phyloP scores from a whole-genome alignment of 2,888 invertebrate species.

The Galerucella pusilla region DNA sequence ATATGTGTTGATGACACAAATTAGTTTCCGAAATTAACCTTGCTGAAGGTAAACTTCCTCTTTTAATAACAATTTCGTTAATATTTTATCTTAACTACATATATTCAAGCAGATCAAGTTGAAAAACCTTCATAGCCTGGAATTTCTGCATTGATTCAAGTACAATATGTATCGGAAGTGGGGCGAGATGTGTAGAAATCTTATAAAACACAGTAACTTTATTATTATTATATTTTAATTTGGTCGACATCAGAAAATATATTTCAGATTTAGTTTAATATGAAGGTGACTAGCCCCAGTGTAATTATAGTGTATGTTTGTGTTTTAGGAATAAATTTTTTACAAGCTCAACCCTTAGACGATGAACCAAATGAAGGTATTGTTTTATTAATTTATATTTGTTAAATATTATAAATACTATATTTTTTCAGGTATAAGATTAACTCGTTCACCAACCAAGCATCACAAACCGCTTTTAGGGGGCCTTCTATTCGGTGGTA shows the following conservation, averaged over 20 bases:
- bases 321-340: background rate
- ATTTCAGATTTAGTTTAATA: background rate
- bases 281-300: background rate
- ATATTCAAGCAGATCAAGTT: conserved; percentile 1
- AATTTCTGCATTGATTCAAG: background rate
- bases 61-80: background rate
- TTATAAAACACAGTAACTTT: background rate
- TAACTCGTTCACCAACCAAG: background rate
- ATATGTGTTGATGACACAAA: background rate
- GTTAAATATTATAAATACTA: background rate
- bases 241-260: background rate
- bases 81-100: background rate
- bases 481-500: background rate
- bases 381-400: background rate
- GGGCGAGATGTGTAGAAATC: background rate
- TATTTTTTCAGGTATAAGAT: background rate
- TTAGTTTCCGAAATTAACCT: conserved; percentile 4
- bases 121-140: conserved; percentile 1
- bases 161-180: background rate
- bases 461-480: conserved; percentile 3
- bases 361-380: background rate
- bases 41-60: conserved; percentile 3
- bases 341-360: background rate
- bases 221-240: background rate
- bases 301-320: background rate